Percentiles rank a stretch among this genome's conserved stretches.
Evolutionary conservation across 2,888 invertebrate genomes (phyloP).

Genomic region (Sthenelais limicola): DNA sequence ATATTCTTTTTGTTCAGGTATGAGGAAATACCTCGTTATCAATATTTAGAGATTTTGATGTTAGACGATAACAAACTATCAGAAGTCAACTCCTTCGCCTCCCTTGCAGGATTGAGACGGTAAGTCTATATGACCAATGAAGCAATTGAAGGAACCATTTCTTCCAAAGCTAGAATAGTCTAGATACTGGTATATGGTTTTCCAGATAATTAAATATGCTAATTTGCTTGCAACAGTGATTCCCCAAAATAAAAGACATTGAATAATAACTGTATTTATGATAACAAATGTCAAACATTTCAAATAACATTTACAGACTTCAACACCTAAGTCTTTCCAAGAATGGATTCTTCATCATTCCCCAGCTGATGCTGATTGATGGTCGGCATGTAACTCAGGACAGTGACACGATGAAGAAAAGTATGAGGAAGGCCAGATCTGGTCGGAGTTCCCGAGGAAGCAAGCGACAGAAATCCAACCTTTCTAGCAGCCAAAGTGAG

Average conservation of each 20-base stretch:
- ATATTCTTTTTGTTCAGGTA: conserved; percentile 16
- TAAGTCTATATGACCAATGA: too few species aligned
- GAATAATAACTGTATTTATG: background rate
- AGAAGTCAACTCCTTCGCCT: conserved; percentile 66
- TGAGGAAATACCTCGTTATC: conserved; percentile 54
- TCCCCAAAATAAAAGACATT: background rate
- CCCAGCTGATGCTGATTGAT: conserved; percentile 66
- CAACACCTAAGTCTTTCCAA: conserved; percentile 68
- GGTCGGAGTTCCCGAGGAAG: conserved; percentile 9
- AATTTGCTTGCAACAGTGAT: background rate
- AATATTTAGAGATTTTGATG: conserved; percentile 66
- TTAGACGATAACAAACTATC: conserved; percentile 69
- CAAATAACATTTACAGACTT: conserved; percentile 62
- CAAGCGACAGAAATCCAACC: background rate
- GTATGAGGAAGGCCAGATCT: background rate
- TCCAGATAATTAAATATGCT: too few species aligned
- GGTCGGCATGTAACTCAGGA: conserved; percentile 59
- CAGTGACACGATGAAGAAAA: conserved; percentile 13
- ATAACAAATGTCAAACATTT: too few species aligned
- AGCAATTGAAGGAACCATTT: too few species aligned
- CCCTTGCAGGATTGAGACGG: conserved; percentile 67
- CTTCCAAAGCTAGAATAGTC: too few species aligned
- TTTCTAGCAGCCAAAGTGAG: too few species aligned
- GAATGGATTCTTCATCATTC: conserved; percentile 67
- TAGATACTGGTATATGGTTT: too few species aligned